Percentiles rank a stretch among this genome's conserved stretches.
Conservation (phyloP, 2,113 vertebrate species). For the Pteruthius melanotis region DNA sequence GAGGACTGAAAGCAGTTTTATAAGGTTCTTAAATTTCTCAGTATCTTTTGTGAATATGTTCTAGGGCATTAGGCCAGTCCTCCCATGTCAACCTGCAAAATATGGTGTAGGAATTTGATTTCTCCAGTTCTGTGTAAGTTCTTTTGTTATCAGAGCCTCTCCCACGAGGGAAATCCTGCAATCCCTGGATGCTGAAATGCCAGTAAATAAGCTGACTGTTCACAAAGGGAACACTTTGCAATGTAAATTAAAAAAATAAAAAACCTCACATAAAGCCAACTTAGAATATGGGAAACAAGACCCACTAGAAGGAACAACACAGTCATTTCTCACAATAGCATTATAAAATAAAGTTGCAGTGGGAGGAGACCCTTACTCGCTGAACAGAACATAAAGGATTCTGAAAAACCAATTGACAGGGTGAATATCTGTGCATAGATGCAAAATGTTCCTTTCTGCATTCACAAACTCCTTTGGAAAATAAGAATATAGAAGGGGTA, state of each 20-base stretch:
- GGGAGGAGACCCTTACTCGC: background rate
- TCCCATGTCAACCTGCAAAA: background rate
- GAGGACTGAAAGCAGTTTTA: background rate
- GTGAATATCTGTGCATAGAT: background rate
- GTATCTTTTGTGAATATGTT: background rate
- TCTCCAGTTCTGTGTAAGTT: background rate
- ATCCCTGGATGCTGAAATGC: background rate
- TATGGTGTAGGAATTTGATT: background rate
- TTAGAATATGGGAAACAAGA: background rate
- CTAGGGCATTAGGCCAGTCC: background rate
- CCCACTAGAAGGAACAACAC: background rate
- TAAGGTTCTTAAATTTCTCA: background rate
- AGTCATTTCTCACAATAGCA: background rate
- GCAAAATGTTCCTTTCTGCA: background rate
- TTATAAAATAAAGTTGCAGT: background rate
- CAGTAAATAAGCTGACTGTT: background rate
- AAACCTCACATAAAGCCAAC: background rate
- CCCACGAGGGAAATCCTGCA: background rate
- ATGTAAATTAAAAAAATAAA: background rate
- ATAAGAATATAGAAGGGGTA: background rate
- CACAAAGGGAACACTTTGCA: background rate
- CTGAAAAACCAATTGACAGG: background rate
- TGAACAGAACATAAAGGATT: background rate
- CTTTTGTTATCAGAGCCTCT: background rate
- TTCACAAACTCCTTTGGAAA: background rate